Evolutionary conservation across 2,888 invertebrate species (phyloP).

Genomic region (Timandra comae): DNA sequence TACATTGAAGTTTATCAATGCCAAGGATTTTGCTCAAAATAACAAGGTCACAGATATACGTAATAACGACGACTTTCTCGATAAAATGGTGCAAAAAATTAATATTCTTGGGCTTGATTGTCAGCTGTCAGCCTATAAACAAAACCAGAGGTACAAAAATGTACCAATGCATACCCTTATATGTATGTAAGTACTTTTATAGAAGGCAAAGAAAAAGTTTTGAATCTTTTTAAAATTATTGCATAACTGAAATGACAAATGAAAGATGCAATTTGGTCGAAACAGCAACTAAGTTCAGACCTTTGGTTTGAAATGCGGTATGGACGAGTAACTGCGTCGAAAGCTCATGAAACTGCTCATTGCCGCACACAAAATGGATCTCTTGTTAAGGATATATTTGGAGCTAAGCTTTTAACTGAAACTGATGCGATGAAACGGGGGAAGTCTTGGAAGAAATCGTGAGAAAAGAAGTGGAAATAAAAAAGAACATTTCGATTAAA

Average conservation of each 20-base stretch:
- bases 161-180: constrained; percentile 3
- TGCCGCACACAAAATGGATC: constrained; percentile 2
- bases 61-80: constrained; percentile 3
- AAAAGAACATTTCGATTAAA: constrained; percentile 1
- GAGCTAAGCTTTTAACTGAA: constrained; percentile 3
- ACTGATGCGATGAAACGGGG: constrained; percentile 4
- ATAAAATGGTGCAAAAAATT: constrained; percentile 5
- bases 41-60: constrained; percentile 2
- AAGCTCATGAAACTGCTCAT: constrained; percentile 2
- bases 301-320: constrained; percentile 7
- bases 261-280: background rate
- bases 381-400: constrained; percentile 6
- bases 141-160: constrained; percentile 1
- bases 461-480: constrained; percentile 2
- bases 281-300: constrained; percentile 2
- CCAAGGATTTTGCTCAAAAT: constrained; percentile 3
- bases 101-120: constrained; percentile 1
- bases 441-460: constrained; percentile 1
- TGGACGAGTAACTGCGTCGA: constrained; percentile 6
- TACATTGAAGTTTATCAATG: constrained; percentile 6
- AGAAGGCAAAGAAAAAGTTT: constrained; percentile 2
- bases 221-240: constrained; percentile 2
- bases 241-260: constrained; percentile 1
- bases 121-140: constrained; percentile 2
- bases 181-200: constrained; percentile 3